A percentile compares a stretch with the other conserved stretches of the same genome.
These are phyloP conservation scores for Archips crataeganus DNA, from an alignment of 2,888 invertebrate genomes.

Conservation along the genomic window DNA sequence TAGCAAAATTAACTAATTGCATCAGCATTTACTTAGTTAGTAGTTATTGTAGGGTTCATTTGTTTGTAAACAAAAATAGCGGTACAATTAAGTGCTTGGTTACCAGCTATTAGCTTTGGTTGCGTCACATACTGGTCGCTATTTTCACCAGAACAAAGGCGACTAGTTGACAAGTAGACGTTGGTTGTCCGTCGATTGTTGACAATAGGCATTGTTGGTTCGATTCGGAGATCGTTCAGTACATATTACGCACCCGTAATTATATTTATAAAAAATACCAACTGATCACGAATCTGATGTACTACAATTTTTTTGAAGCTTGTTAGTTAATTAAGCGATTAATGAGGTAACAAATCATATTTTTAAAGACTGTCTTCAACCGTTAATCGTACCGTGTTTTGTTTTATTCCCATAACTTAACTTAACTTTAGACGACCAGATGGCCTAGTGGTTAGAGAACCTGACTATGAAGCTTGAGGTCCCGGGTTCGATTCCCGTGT, in stretches of 20 bases:
- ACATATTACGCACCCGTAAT: background rate
- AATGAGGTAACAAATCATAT: background rate
- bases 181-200: slow-evolving; percentile 16
- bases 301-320: background rate
- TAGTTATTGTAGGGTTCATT: slow-evolving; percentile 1
- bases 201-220: slow-evolving; percentile 34
- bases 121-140: slow-evolving; percentile 31
- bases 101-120: slow-evolving; percentile 23
- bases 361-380: background rate
- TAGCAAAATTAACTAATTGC: background rate
- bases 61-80: slow-evolving; percentile 34
- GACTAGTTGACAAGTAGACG: slow-evolving; percentile 18
- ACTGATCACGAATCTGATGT: background rate
- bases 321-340: background rate
- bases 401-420: background rate
- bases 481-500: no score
- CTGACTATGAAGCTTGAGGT: no score
- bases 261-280: slow-evolving; percentile 19
- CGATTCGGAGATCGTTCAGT: slow-evolving; percentile 19
- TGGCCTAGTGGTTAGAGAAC: no score
- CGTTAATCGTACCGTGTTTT: background rate
- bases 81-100: slow-evolving; percentile 17
- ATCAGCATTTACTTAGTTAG: background rate
- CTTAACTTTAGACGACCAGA: no score
- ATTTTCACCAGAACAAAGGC: slow-evolving; percentile 36